Evolutionary conservation across 2,113 vertebrate species (phyloP), one percentile per base, ranked within the genome.

Genomic region (Ophiodon elongatus): DNA sequence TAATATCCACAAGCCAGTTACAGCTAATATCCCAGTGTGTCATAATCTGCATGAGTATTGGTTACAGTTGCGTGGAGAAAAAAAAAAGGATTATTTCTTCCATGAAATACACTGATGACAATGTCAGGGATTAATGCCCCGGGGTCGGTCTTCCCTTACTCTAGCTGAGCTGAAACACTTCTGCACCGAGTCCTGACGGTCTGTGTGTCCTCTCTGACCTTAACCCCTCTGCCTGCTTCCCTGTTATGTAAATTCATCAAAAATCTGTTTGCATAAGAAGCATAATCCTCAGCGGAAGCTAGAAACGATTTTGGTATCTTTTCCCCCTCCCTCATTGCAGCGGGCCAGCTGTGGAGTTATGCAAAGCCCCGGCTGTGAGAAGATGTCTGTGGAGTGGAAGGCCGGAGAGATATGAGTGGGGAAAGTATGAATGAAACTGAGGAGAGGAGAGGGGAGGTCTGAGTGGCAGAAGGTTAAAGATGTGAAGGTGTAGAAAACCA

Each of bases 241-340:
- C 76, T 73, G 75, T 95, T 95, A 94, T 84, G 80, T 95, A 94
- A 96, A 93, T 86, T 76, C 47, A 82, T 85, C 84, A 78, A 68
- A 93, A 95, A 95, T 94, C 93, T 90, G 88, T 94, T 93, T 90
- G 85, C 92, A 85, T 94, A 94, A 95, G 82, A 89, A 80, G 47
- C 72, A 54, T 95, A 93, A 94, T 95, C 93, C 80, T 68, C 67
- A 31, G 66, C 75, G 7, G 35, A 60, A 81, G 73, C 64, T 86
- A 81, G 77, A 75, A 79, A 85, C 21, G 78, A 77, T 91, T 89
- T 92, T 71, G 69, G 92, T 82, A 87, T 80, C 63, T 79, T 64
- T 67, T 27, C 31, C 50, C 23, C 69, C 47, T 65, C 50, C 29
- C 37, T 31, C 41, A 0, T 72, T 74, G 50, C 33, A 37, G 65